These are phyloP conservation scores for Drosophila nasuta DNA, from an alignment of 1,140 invertebrate genomes.

Conservation along the genomic window DNA sequence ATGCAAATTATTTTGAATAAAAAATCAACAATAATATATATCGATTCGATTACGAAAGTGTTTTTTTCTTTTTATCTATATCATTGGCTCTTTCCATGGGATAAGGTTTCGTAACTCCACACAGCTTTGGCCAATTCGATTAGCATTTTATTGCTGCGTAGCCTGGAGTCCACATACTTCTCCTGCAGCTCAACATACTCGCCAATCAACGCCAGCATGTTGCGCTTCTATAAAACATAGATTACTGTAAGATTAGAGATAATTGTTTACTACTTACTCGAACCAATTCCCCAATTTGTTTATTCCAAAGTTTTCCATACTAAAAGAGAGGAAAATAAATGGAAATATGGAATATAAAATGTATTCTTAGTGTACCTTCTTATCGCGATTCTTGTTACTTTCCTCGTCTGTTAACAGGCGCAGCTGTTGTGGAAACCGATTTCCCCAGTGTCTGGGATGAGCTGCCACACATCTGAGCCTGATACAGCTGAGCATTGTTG, in stretches of 20 bases:
- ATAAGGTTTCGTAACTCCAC: background rate
- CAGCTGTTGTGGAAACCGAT: background rate
- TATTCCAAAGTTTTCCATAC: constrained; percentile 9
- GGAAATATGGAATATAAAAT: background rate
- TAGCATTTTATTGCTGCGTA: constrained; percentile 26
- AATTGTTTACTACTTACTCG: constrained; percentile 2
- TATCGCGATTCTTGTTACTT: background rate
- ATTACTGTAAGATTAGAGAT: background rate
- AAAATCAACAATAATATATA: constrained; percentile 44
- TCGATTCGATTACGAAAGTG: background rate
- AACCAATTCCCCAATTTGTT: constrained; percentile 29
- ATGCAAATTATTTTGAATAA: constrained; percentile 81
- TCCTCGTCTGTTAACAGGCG: constrained; percentile 17
- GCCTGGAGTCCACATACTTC: constrained; percentile 7
- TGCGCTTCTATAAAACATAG: constrained; percentile 11
- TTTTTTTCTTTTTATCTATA: background rate
- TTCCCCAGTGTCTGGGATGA: background rate
- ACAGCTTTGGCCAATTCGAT: background rate
- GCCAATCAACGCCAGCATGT: constrained; percentile 12
- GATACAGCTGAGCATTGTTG: constrained; percentile 16
- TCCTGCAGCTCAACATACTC: constrained; percentile 31
- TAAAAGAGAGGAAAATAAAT: background rate
- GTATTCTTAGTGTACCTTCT: constrained; percentile 2
- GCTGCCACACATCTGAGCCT: constrained; percentile 11
- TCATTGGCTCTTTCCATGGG: background rate